Percentiles rank a stretch among this genome's conserved stretches.
Conservation (phyloP, 2,113 vertebrate species). For the Elanus axillaris region DNA sequence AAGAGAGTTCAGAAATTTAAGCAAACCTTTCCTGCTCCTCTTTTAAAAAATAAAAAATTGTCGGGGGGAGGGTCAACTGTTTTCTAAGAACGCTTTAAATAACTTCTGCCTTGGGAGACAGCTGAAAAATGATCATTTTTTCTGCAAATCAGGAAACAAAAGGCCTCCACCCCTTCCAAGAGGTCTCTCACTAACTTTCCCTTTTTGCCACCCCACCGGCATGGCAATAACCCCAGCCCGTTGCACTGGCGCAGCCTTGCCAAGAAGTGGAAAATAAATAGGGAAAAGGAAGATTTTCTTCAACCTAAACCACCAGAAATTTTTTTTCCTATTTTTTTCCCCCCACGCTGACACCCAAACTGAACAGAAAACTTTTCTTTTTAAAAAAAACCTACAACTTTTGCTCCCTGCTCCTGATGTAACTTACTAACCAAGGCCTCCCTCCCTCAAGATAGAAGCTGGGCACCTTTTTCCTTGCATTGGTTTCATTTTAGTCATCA, state of each 20-base stretch:
- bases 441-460: not conserved
- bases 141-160: constrained; percentile 30
- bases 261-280: not conserved
- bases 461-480: constrained; percentile 7
- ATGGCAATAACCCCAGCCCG: not conserved
- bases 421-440: not conserved
- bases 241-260: not conserved
- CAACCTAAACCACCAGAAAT: not conserved
- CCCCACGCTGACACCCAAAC: not conserved
- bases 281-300: constrained; percentile 4
- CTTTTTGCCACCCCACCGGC: not conserved
- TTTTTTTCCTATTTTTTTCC: not conserved
- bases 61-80: not conserved
- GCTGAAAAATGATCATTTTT: not conserved
- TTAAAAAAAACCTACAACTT: not conserved
- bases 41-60: no score
- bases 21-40: constrained; percentile 15
- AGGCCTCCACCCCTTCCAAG: not conserved
- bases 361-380: not conserved
- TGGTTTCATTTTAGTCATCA: constrained; percentile 66
- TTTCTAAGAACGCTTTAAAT: constrained; percentile 42
- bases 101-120: constrained; percentile 12
- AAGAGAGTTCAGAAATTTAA: not conserved
- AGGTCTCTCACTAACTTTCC: constrained; percentile 19
- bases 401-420: not conserved